Base-by-base conservation (phyloP, 2,113 vertebrate genomes). In the Salvator merianae region DNA sequence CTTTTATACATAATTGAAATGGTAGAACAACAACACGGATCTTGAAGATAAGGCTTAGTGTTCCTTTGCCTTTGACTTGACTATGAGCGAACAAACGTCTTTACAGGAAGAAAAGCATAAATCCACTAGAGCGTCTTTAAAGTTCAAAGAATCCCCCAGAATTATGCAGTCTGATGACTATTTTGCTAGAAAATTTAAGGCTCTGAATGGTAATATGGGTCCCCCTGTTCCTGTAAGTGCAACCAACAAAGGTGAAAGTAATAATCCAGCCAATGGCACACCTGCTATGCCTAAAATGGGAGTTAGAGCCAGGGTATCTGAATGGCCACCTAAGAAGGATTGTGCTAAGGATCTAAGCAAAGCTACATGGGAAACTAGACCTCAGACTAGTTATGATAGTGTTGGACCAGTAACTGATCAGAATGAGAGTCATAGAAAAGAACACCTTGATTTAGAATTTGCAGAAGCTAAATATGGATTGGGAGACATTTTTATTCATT, bases 241-340 rank as follows among this genome's bases (percentile, higher is more conserved):
- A 50, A 94, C 97, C 14, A 95, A 88, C 86, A 97, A 97, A 92
- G 81, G 74, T 65, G 98, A 99, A 68, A 92, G 85, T 18, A 82
- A 86, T 75, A 95, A 96, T 79, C 98, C 97, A 86, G 88, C 96
- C 83, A 99, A 97, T 62, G 97, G 98, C 81, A 97, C 96, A 69
- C 98, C 98, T 55, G 97, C 97, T 53, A 94, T 99, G 96, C 98
- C 98, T 92, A 99, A 99, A 95, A 99, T 99, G 98, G 99, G 99
- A 0, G 98, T 99, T 90, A 96, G 98, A 91, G 99, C 98, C 74
- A 95, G 98, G 90, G 97, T 98, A 71, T 98, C 98, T 0, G 98
- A 99, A 71, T 99, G 98, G 98, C 99, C 98, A 34, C 98, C 98
- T 1, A 98, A 97, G 89, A 98, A 98, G 90, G 98, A 99, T 53